Conservation (phyloP, 2,888 invertebrate genomes). For the Erebia aethiops region DNA sequence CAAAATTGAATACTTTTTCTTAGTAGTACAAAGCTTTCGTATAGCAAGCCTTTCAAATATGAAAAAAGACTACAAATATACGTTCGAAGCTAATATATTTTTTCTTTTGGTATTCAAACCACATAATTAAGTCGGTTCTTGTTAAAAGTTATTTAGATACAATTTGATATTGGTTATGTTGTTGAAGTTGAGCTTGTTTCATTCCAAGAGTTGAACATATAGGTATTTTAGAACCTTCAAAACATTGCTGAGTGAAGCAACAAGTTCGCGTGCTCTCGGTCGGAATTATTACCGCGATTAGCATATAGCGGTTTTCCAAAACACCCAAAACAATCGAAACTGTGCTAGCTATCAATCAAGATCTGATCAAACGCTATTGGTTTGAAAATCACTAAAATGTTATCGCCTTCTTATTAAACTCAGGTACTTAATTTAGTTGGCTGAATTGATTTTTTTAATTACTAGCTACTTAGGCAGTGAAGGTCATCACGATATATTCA, state of each 20-base stretch:
- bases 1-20: too few species aligned
- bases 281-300: constrained; percentile 56
- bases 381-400: constrained; percentile 6
- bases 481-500: neutral
- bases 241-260: constrained; percentile 53
- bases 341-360: constrained; percentile 37
- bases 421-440: neutral
- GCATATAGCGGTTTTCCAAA: constrained; percentile 62
- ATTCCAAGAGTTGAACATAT: neutral
- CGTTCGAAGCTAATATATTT: too few species aligned
- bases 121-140: too few species aligned
- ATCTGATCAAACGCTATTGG: constrained; percentile 31
- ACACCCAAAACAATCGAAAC: constrained; percentile 49
- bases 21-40: too few species aligned
- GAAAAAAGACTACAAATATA: too few species aligned
- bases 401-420: constrained; percentile 13
- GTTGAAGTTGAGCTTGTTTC: too few species aligned
- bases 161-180: too few species aligned
- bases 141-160: too few species aligned
- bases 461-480: neutral
- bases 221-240: constrained; percentile 26
- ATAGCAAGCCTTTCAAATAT: too few species aligned
- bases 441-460: neutral
- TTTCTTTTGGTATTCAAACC: too few species aligned
- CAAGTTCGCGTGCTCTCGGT: constrained; percentile 71